Conservation (phyloP, 2,888 invertebrate species). For the Himalopsyche tibetana region DNA sequence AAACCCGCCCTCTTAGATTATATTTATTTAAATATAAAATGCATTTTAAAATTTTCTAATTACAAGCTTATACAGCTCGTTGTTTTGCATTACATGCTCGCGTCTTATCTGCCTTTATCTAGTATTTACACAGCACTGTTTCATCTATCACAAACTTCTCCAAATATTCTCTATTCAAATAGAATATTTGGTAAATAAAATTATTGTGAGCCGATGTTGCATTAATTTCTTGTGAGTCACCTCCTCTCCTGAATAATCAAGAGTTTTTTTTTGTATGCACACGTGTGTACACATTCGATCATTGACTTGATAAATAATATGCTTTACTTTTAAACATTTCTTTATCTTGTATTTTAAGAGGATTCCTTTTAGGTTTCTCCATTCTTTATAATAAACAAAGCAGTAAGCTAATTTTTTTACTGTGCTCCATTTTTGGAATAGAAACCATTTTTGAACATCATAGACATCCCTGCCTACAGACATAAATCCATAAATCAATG, state of each 20-base stretch:
- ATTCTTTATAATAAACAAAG: too few relatives aligned
- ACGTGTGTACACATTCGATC: conserved; percentile 13
- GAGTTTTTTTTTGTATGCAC: conserved; percentile 11
- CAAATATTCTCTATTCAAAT: conserved; percentile 26
- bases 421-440: not conserved
- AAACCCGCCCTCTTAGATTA: conserved; percentile 38
- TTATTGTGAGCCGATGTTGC: not conserved
- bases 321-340: not conserved
- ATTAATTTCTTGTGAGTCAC: not conserved
- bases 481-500: too few relatives aligned
- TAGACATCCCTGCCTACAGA: too few relatives aligned
- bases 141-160: conserved; percentile 1
- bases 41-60: not conserved
- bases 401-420: not conserved
- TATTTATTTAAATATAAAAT: not conserved
- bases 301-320: conserved; percentile 42
- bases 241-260: not conserved
- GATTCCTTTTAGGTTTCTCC: too few relatives aligned
- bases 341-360: not conserved
- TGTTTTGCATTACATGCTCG: conserved; percentile 22
- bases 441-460: not conserved
- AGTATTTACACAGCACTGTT: conserved; percentile 6
- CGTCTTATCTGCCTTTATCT: not conserved
- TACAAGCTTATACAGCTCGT: not conserved
- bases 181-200: not conserved